phyloP scores from a whole-genome alignment of 2,797 vertebrate genomes.

The Oophaga sylvatica region DNA sequence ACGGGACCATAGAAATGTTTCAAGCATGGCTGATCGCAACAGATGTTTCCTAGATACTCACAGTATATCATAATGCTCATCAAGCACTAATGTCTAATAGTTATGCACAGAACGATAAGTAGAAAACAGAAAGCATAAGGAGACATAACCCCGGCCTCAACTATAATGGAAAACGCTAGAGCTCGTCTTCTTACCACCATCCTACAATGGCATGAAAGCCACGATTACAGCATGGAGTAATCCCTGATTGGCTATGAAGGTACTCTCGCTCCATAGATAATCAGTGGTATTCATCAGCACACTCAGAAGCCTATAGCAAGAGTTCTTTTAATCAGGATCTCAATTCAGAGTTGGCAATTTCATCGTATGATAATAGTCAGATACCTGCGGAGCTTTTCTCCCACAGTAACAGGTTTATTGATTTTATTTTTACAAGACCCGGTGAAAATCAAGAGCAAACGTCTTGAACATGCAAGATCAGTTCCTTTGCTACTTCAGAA shows the following conservation, averaged over 20 bases:
- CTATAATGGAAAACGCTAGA: not conserved
- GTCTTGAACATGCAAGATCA: not conserved
- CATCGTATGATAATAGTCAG: constrained; percentile 59
- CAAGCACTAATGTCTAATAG: not conserved
- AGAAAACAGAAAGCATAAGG: not conserved
- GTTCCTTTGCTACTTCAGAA: not conserved
- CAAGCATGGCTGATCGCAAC: constrained; percentile 4
- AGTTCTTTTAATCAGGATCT: constrained; percentile 46
- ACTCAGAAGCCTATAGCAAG: constrained; percentile 24
- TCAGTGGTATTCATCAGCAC: constrained; percentile 39
- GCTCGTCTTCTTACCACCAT: not conserved
- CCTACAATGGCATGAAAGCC: not conserved
- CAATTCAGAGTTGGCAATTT: constrained; percentile 46
- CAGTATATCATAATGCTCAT: constrained; percentile 2
- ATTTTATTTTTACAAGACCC: constrained; percentile 8
- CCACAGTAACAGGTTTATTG: constrained; percentile 17
- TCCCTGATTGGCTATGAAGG: constrained; percentile 16
- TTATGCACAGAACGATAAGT: not conserved
- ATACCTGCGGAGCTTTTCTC: constrained; percentile 61
- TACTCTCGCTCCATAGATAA: constrained; percentile 9
- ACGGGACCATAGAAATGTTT: not conserved
- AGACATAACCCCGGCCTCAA: not conserved
- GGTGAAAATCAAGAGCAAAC: constrained; percentile 3
- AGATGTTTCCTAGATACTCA: not conserved
- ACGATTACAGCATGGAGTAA: not conserved